A percentile compares a stretch with the other conserved stretches of the same genome.
These are phyloP conservation scores for Panagrolaimus sp. DNA, from an alignment of 1,140 invertebrate genomes.

Conservation along the genomic window DNA sequence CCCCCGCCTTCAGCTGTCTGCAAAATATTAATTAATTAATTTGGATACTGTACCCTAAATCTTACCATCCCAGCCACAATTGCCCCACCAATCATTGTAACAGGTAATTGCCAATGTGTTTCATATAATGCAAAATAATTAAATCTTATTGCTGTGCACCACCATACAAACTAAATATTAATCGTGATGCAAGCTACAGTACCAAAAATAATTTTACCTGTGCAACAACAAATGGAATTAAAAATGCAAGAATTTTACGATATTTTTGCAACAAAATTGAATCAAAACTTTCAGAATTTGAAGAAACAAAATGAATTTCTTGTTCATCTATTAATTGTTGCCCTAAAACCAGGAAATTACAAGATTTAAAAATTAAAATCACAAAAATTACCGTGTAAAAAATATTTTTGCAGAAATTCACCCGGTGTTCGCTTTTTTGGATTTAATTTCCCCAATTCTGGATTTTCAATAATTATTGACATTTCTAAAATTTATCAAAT, in stretches of 20 bases:
- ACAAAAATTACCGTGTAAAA: too few relatives aligned
- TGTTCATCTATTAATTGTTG: too few relatives aligned
- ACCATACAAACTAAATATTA: slow-evolving; percentile 35
- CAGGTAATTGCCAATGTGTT: slow-evolving; percentile 25
- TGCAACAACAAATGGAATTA: slow-evolving; percentile 30
- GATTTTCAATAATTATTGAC: too few relatives aligned
- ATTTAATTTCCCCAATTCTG: too few relatives aligned
- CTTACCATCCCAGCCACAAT: slow-evolving; percentile 19
- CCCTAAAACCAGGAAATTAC: too few relatives aligned
- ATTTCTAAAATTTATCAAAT: too few relatives aligned
- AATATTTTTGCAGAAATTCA: too few relatives aligned
- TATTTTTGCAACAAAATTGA: slow-evolving; percentile 39
- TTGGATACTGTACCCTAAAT: neutral
- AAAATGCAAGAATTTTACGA: slow-evolving; percentile 21
- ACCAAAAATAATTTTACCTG: neutral
- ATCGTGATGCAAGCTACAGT: slow-evolving; percentile 35
- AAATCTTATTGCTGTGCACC: slow-evolving; percentile 27
- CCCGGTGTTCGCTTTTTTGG: too few relatives aligned
- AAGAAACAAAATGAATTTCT: too few relatives aligned
- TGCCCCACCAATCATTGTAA: slow-evolving; percentile 36
- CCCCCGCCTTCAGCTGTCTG: slow-evolving; percentile 55
- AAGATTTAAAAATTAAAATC: too few relatives aligned
- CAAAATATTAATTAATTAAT: slow-evolving; percentile 34
- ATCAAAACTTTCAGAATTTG: too few relatives aligned
- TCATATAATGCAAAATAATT: slow-evolving; percentile 29